phyloP scores from a whole-genome alignment of 2,888 invertebrate genomes.

The Polia nebulosa region DNA sequence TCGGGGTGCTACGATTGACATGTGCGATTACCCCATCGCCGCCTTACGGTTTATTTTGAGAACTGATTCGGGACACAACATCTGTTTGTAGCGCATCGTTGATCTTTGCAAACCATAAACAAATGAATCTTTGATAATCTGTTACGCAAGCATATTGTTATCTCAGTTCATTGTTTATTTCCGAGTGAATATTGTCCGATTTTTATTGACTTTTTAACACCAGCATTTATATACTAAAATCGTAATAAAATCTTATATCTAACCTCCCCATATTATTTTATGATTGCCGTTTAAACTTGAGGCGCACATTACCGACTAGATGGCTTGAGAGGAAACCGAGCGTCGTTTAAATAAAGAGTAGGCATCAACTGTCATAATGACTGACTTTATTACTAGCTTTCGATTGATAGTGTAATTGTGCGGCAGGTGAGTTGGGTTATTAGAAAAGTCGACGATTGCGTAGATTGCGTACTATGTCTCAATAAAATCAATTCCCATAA shows the following conservation, averaged over 20 bases:
- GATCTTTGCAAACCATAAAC: conserved; percentile 18
- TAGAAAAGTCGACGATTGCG: conserved; percentile 72
- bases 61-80: conserved; percentile 33
- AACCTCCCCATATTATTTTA: conserved; percentile 39
- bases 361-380: conserved; percentile 61
- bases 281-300: conserved; percentile 29
- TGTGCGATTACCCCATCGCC: conserved; percentile 61
- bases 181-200: not conserved
- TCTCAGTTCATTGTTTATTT: conserved; percentile 10
- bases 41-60: conserved; percentile 41
- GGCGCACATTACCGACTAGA: conserved; percentile 18
- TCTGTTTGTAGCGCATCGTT: conserved; percentile 14
- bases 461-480: conserved; percentile 73
- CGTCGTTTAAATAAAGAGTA: conserved; percentile 58
- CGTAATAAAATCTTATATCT: conserved; percentile 25
- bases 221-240: conserved; percentile 7
- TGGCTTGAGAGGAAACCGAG: conserved; percentile 40
- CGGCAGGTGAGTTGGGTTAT: conserved; percentile 64
- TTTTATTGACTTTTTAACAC: conserved; percentile 2
- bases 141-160: conserved; percentile 10
- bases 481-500: conserved; percentile 81
- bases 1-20: conserved; percentile 62
- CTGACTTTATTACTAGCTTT: conserved; percentile 61
- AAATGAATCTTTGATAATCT: conserved; percentile 2
- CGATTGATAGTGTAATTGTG: conserved; percentile 69